Base-by-base conservation (phyloP, 2,113 vertebrate genomes). In the Ursus arctos region DNA sequence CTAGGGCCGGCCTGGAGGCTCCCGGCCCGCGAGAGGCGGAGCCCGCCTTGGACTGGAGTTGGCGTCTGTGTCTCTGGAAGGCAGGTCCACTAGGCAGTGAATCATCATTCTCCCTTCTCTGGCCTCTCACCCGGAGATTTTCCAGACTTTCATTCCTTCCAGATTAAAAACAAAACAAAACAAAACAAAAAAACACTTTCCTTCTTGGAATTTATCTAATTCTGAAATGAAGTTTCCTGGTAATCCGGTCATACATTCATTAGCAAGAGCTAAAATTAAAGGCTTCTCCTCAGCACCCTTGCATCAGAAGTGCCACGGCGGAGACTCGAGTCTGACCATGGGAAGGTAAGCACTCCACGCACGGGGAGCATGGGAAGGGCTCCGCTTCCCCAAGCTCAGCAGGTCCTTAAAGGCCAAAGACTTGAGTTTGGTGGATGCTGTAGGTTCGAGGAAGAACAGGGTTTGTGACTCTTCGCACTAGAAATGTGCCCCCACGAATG, bases 261-360 rank as follows among this genome's bases (percentile, higher is more conserved):
- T n/a, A 63, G 4, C 19, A n/a, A 81, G 31, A 65, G 18, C 63
- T 74, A n/a, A 86, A 91, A 2, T 61, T 40, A 89, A 88, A 63
- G 13, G 28, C 31, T 92, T 65, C 7, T 57, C 4, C 7, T 43
- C 3, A 0, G 36, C 59, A 13, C 14, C 16, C 18, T 36, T 40
- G 24, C 36, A 31, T 43, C 26, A 14, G 24, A 40, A 80, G 43
- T 33, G 53, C 74, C 4, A 2, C 18, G 8, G 19, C 19, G 22
- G 31, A 31, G 63, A 67, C 19, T 2, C 15, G 14, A 26, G 15
- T 36, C 24, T 55, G 43, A 47, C 3, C 18, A 18, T 4, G 21
- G 49, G 16, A 36, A 87, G 55, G 53, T 36, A 24, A 65, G 12
- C 0, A 2, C 6, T 51, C 18, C 0, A 0, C 3, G 7, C 6